Evolutionary conservation across 1,140 invertebrate genomes (phyloP), one percentile per base, ranked within the genome.

Genomic region (Phenacoccus solenopsis): DNA sequence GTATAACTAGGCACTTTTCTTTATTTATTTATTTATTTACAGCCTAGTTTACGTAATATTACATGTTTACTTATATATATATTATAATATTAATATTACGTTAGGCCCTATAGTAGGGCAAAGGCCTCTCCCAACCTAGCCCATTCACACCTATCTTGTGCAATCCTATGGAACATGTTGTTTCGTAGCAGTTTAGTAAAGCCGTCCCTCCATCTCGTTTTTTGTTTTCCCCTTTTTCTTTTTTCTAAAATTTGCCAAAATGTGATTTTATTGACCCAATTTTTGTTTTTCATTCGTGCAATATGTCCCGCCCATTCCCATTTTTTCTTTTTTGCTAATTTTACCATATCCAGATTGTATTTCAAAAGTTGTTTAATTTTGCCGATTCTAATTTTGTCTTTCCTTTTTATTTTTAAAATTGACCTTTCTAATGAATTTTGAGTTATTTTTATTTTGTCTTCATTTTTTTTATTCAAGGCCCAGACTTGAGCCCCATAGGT

Each of bases 291-390:
- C 30, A 38, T 69, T 22, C 70, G 57, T 1, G 30, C 30, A 2
- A 71, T 30, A 61, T 73, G 70, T 1, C 72, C 72, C 21, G 70
- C 72, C 72, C 72, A 73, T 10, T 71, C 38, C 72, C 72, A 72
- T 68, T 72, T 72, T 24, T 30, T 4, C 25, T 30, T n/a, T 22
- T 49, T 28, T 28, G 21, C 28, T 21, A 21, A 20, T 7, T 71
- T 21, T 21, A 28, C 28, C 59, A 69, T 20, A 22, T 70, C 61
- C 20, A n/a, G 38, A n/a, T 49, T 69, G 1, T 7, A 16, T 35
- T 67, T 38, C 20, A 22, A 35, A 25, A 12, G 56, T 1, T 64
- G 32, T 10, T 28, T 70, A 10, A 72, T 59, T 2, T 21, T n/a
- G 25, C 13, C n/a, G 24, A 59, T 72, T 38, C 16, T 71, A 1